Evolutionary conservation across 1,140 invertebrate species (phyloP), one percentile per base, ranked within the genome.

Genomic region (Bicyclus anynana): DNA sequence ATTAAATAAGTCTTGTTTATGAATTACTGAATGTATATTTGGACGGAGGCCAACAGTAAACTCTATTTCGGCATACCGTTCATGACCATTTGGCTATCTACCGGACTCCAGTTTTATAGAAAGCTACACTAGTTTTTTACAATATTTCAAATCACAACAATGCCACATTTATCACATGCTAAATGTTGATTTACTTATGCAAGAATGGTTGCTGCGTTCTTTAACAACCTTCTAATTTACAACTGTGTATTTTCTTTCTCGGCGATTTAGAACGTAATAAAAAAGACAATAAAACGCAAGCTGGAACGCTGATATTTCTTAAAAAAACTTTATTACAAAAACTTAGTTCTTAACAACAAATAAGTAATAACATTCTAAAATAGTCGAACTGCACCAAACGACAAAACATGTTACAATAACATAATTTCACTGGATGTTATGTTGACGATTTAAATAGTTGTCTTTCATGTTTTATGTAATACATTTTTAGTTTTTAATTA

Each of bases 261-360:
- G 29, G 5, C 12, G 4, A 20, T 55, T 46, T 51, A 44, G 44
- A 50, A 26, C n/a, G 13, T 12, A 20, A 44, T 37, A 5, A 47
- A 21, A 56, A 26, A 40, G 12, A n/a, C 1, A 44, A 20, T 4
- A 13, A 40, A 40, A 5, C 14, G n/a, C 40, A 26, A 26, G 1
- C 5, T n/a, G 21, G 2, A 16, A 26, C 2, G 27, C 23, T 4
- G 0, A 7, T 13, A 44, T 46, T 51, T 55, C 33, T 38, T 37
- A 48, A 55, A 67, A 73, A 72, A 72, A 67, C 58, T 81, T 81
- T 81, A 81, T 77, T 81, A 72, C 57, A 78, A 80, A 77, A 67
- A 44, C 67, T 72, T 74, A 75, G 64, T 59, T 71, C 73, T 68
- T 75, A 82, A 74, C 53, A 62, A 74, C 57, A 44, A n/a, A 44